phyloP scores from a whole-genome alignment of 1,140 invertebrate genomes.

The Chrysomallon squamiferum region DNA sequence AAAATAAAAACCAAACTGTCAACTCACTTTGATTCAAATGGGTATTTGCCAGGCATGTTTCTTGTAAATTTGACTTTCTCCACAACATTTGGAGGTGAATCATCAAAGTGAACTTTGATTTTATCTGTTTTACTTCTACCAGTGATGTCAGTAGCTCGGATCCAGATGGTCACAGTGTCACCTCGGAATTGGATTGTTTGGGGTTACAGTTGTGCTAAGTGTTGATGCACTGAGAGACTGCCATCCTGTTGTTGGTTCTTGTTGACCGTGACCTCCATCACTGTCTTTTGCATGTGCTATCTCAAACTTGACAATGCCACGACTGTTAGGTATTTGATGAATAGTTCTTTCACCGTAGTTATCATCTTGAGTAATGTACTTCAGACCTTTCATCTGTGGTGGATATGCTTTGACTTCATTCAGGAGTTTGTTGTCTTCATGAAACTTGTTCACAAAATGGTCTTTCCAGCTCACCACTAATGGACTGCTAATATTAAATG shows the following conservation, averaged over 20 bases:
- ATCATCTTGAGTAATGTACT: constrained; percentile 22
- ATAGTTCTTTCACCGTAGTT: constrained; percentile 17
- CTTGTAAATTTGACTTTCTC: too few relatives aligned
- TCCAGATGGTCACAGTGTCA: constrained; percentile 21
- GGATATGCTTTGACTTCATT: constrained; percentile 13
- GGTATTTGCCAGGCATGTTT: too few relatives aligned
- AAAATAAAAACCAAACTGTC: too few relatives aligned
- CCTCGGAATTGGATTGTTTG: too few relatives aligned
- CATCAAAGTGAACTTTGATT: constrained; percentile 21
- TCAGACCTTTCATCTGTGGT: constrained; percentile 17
- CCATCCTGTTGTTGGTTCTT: not conserved
- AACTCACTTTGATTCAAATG: too few relatives aligned
- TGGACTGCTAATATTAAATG: not conserved
- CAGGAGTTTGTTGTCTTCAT: constrained; percentile 24
- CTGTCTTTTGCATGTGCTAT: not conserved
- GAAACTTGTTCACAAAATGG: constrained; percentile 26
- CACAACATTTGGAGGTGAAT: constrained; percentile 1
- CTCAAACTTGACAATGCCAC: constrained; percentile 26
- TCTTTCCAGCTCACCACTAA: constrained; percentile 20
- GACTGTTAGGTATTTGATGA: constrained; percentile 22
- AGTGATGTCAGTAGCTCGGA: constrained; percentile 26
- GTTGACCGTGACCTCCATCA: not conserved
- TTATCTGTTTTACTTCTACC: constrained; percentile 16
- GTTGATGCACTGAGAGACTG: too few relatives aligned
- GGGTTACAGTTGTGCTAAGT: too few relatives aligned